These are phyloP conservation scores for Thymelicus sylvestris DNA, from an alignment of 2,888 invertebrate species.

Conservation along the genomic window DNA sequence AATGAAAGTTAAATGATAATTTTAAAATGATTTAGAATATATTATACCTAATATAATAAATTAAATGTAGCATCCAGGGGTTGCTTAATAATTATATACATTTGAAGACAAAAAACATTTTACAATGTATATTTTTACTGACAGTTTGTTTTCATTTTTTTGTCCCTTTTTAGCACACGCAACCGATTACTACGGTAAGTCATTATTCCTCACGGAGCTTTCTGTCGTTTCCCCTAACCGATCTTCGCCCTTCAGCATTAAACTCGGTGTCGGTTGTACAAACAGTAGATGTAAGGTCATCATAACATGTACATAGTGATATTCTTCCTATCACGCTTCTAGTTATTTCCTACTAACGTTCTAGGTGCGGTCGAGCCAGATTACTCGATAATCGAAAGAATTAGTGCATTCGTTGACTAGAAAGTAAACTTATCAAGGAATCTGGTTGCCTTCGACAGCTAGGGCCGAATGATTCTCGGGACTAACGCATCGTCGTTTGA, in stretches of 20 bases:
- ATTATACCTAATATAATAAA: not conserved
- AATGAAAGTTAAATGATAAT: not conserved
- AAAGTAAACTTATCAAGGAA: slow-evolving; percentile 62
- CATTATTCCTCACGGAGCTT: slow-evolving; percentile 88
- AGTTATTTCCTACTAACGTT: slow-evolving; percentile 79
- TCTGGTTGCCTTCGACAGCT: slow-evolving; percentile 59
- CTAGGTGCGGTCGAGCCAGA: slow-evolving; percentile 66
- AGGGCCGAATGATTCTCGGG: slow-evolving; percentile 59
- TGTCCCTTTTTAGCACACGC: slow-evolving; percentile 92
- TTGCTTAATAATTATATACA: slow-evolving; percentile 29
- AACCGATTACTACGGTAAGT: slow-evolving; percentile 99
- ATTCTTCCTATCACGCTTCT: slow-evolving; percentile 78
- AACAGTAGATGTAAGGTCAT: slow-evolving; percentile 49
- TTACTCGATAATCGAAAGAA: slow-evolving; percentile 65
- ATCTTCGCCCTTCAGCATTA: slow-evolving; percentile 58
- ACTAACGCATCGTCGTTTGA: slow-evolving; percentile 47
- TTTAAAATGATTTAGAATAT: not conserved
- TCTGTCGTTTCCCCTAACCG: slow-evolving; percentile 63
- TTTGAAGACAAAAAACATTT: slow-evolving; percentile 33
- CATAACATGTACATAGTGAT: slow-evolving; percentile 71
- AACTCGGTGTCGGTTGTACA: slow-evolving; percentile 78
- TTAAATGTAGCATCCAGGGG: slow-evolving; percentile 3
- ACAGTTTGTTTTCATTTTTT: slow-evolving; percentile 75
- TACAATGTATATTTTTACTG: slow-evolving; percentile 54
- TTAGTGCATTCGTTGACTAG: not conserved